phyloP scores from a whole-genome alignment of 23 tunicate species.

The Trididemnum clinides region DNA sequence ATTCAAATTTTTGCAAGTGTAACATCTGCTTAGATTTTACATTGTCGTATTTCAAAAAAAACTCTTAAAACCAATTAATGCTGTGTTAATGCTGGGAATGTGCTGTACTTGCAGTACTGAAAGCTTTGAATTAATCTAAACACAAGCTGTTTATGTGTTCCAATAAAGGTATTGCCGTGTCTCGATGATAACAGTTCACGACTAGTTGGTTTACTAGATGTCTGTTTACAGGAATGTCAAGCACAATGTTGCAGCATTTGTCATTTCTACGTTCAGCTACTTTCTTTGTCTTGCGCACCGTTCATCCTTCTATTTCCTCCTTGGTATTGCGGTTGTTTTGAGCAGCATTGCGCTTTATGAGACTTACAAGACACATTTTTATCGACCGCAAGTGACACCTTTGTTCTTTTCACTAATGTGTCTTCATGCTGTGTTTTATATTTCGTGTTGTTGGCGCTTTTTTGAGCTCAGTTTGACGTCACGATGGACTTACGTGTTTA shows the following conservation, averaged over 20 bases:
- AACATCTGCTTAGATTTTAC: no score
- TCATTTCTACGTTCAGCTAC: conserved; percentile 13
- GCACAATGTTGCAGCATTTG: conserved; percentile 10
- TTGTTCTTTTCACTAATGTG: conserved; percentile 41
- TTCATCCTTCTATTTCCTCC: conserved; percentile 52
- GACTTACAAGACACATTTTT: conserved; percentile 70
- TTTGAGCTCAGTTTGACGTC: not conserved
- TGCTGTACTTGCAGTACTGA: no score
- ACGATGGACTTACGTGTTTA: conserved; percentile 14
- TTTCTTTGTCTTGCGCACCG: conserved; percentile 43
- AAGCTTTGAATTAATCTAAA: no score
- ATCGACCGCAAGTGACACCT: conserved; percentile 32
- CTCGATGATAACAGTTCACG: no score
- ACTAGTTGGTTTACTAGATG: no score
- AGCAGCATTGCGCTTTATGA: conserved; percentile 70
- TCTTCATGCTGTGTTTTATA: conserved; percentile 22
- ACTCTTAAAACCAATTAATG: no score
- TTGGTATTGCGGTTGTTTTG: conserved; percentile 52
- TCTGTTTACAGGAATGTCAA: conserved; percentile 54
- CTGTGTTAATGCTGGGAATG: no score
- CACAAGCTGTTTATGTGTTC: no score
- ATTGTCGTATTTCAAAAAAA: no score
- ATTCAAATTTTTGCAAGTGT: no score
- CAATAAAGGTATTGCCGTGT: no score
- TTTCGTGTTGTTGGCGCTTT: not conserved